These are phyloP conservation scores for Thalassoma bifasciatum DNA, from an alignment of 2,113 vertebrate genomes.

Conservation along the genomic window DNA sequence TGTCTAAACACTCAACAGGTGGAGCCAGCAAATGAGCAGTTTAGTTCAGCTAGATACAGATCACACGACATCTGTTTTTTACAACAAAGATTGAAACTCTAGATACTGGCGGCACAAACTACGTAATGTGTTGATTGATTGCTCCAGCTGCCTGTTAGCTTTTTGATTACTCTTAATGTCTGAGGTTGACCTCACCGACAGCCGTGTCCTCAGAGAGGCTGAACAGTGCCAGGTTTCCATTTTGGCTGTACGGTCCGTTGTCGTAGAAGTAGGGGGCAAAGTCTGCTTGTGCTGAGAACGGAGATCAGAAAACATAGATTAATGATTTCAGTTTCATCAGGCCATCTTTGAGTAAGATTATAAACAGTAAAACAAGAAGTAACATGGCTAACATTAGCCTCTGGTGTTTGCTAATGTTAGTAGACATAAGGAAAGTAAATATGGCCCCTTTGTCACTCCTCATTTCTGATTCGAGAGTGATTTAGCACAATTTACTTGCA, in stretches of 20 bases:
- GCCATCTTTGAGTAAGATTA: background rate
- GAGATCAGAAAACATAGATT: slow-evolving; percentile 10
- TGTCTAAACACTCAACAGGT: slow-evolving; percentile 49
- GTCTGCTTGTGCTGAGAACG: slow-evolving; percentile 86
- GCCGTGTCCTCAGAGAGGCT: slow-evolving; percentile 94
- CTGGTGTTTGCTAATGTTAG: background rate
- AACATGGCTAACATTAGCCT: background rate
- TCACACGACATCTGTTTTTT: slow-evolving; percentile 53
- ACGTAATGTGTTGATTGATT: slow-evolving; percentile 34
- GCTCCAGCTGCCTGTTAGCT: background rate
- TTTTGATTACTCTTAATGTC: slow-evolving; percentile 8
- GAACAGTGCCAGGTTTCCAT: slow-evolving; percentile 95
- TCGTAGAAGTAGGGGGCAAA: slow-evolving; percentile 96
- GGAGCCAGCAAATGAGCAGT: slow-evolving; percentile 45
- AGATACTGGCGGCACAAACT: slow-evolving; percentile 1
- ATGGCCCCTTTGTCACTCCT: background rate
- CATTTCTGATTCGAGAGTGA: background rate
- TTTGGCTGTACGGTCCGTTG: slow-evolving; percentile 90
- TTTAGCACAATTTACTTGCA: background rate
- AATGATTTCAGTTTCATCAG: background rate
- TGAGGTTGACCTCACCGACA: slow-evolving; percentile 85
- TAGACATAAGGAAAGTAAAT: background rate
- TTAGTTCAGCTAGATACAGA: slow-evolving; percentile 13
- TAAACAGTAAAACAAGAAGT: background rate
- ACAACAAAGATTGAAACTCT: slow-evolving; percentile 48